These are phyloP conservation scores for Pantherophis guttatus DNA, from an alignment of 2,113 vertebrate species.

Conservation along the genomic window DNA sequence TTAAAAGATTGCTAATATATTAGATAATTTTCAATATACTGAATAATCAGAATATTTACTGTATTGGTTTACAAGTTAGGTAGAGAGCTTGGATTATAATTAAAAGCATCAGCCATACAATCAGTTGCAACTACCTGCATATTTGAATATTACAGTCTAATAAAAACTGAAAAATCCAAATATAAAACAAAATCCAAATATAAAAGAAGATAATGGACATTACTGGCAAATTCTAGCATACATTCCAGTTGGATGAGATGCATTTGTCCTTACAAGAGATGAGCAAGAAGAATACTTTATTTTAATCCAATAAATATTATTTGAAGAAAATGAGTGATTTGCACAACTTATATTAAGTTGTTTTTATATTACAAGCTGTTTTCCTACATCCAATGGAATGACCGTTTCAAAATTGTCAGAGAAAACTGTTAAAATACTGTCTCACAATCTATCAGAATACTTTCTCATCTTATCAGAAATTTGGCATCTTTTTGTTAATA, in stretches of 20 bases:
- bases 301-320: too few species aligned
- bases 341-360: background rate
- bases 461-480: too few species aligned
- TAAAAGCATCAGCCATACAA: background rate
- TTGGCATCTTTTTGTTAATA: background rate
- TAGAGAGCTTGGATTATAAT: background rate
- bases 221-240: background rate
- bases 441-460: too few species aligned
- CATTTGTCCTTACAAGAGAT: background rate
- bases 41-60: background rate
- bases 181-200: background rate
- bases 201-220: background rate
- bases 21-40: background rate
- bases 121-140: background rate
- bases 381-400: background rate
- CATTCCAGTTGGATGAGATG: background rate
- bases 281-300: background rate
- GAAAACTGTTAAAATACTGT: too few species aligned
- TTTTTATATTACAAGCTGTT: background rate
- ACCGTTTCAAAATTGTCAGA: too few species aligned
- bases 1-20: background rate
- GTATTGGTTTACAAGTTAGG: background rate
- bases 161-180: background rate
- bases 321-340: background rate
- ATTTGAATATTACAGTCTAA: background rate